Evolutionary conservation across 30 jellyfish, hydroid and myxozoan genomes (phyloP), one percentile per base, ranked within the genome.

Genomic region (Hydractinia symbiolongicarpus): DNA sequence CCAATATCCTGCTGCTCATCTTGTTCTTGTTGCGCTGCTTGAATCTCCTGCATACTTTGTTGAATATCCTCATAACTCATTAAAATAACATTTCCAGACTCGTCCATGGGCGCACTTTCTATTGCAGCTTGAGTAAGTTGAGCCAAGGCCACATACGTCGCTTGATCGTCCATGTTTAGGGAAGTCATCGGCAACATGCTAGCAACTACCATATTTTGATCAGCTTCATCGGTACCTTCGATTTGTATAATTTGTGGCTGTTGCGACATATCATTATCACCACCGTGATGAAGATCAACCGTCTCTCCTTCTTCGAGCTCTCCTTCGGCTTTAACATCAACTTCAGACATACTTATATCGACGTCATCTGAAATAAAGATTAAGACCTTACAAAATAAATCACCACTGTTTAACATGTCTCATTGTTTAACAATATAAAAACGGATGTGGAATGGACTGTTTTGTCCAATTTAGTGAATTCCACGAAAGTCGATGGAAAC

Each of bases 41-140:
- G 83, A n/a, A 79, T 64, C 14, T 79, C 83, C 54, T 53, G 70
- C 87, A 79, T 79, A 61, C 87, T 79, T 61, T 79, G 64, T 55
- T 79, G 87, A 9, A 79, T 79, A 60, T 79, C 87, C 64, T 79
- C 87, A 61, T 79, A 79, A 53, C 87, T 79, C 87, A 79, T 79
- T 5, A 79, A 16, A 21, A 79, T 79, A 5, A 79, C 87, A 54
- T 66, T 66, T n/a, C 85, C 85, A 79, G 87, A 61, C 16, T 79
- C 87, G 4, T 68, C 81, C 54, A 79, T 79, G 50, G 87, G 87
- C 30, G 87, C 72, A 56, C 87, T 79, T 67, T 79, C 87, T 49
- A 79, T 79, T 13, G 87, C 87, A n/a, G 87, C 87, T 66, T 79
- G 87, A 8, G 87, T 79, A 10, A 79, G 81, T 52, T 79, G 87